Evolutionary conservation across 2,113 vertebrate species (phyloP), one percentile per base, ranked within the genome.

Genomic region (Peromyscus maniculatus): DNA sequence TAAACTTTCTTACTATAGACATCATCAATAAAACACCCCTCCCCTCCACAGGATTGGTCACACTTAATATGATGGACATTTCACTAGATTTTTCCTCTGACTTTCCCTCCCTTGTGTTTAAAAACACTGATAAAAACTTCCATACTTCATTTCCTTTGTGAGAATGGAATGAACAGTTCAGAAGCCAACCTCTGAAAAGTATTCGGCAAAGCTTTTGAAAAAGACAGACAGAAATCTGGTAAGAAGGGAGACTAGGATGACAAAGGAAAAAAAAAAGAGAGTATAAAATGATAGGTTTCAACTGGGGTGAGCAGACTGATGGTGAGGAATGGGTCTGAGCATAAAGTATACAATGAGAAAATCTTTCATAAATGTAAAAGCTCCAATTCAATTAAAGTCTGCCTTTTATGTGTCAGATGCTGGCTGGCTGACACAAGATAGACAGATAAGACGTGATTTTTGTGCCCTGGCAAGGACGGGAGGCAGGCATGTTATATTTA

Each of bases 351-450:
- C 92, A 66, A 90, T 8, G 52, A 15, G 64, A 79, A 92, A 75
- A 46, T 17, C 57, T 67, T 92, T 86, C 46, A 52, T 91, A 78
- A 77, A 15, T 55, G 1, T 55, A 43, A 91, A 93, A 71, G 62
- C 49, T 75, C 62, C 46, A 64, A 96, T 89, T 91, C 94, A 69
- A 89, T 90, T 95, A 72, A 72, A 66, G 67, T 89, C 89, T 78
- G 43, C 59, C 39, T 94, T 94, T 59, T 72, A 15, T n/a, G 72
- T 82, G 72, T 79, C 87, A 83, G 80, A 57, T 31, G 6, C 33
- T 87, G 83, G 57, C 57, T 94, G 72, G 28, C 80, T 49, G 55
- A 55, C 31, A 33, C 17, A 80, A 96, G 91, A 94, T 15, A 46
- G 62, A 55, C 64, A 92, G 79, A 62, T 69, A 89, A 62, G 59